A percentile compares a stretch with the other conserved stretches of the same genome.
phyloP scores from a whole-genome alignment of 2,113 vertebrate species.

The Narcine bancroftii region DNA sequence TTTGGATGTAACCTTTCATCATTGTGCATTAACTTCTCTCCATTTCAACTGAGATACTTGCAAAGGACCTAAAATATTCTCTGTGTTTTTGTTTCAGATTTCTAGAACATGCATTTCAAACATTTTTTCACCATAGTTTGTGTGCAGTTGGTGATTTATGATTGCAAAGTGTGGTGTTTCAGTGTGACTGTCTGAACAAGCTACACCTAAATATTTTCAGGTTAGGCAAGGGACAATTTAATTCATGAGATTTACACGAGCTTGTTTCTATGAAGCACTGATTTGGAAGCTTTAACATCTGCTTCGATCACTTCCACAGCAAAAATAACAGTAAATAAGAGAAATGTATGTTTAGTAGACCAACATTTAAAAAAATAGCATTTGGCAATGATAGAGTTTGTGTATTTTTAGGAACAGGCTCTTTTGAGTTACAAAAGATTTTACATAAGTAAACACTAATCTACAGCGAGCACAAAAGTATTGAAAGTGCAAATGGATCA shows the following conservation, averaged over 20 bases:
- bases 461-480: background rate
- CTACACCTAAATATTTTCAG: background rate
- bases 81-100: background rate
- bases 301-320: background rate
- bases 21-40: background rate
- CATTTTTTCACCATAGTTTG: background rate
- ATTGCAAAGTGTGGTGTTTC: background rate
- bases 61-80: background rate
- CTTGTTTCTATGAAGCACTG: background rate
- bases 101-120: background rate
- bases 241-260: background rate
- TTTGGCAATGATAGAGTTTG: background rate
- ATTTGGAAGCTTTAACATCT: conserved; percentile 10
- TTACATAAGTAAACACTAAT: background rate
- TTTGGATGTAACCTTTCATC: background rate
- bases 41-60: background rate
- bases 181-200: background rate
- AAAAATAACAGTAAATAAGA: background rate
- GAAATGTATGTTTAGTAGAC: background rate
- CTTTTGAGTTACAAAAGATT: background rate
- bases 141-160: too few relatives aligned
- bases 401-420: background rate
- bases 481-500: background rate
- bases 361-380: background rate
- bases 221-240: background rate